Evolutionary conservation across 2,113 vertebrate genomes (phyloP).

Genomic region (Monarcha castaneiventris): DNA sequence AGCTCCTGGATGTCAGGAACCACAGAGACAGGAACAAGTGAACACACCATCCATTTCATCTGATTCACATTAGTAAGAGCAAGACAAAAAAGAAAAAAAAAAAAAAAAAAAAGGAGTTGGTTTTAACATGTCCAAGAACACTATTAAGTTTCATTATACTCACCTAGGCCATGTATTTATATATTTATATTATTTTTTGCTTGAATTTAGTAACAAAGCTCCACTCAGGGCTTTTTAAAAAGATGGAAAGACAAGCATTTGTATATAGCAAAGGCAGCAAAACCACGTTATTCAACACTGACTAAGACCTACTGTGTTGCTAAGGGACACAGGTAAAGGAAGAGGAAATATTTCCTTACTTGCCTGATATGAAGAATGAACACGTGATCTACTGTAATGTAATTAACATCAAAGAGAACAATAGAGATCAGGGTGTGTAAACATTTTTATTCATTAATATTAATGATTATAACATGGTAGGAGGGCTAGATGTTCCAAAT

Average conservation of each 20-base stretch:
- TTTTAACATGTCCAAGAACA: neutral
- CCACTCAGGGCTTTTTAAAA: neutral
- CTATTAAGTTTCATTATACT: neutral
- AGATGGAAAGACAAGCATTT: neutral
- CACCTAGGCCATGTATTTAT: neutral
- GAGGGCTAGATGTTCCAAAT: neutral
- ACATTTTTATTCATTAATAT: constrained; percentile 1
- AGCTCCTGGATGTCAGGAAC: neutral
- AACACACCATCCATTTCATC: neutral
- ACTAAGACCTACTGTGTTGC: constrained; percentile 6
- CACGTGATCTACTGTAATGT: constrained; percentile 8
- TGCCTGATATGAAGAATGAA: constrained; percentile 54
- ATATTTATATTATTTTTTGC: neutral
- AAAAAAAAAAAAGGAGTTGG: too few species aligned
- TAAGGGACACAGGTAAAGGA: constrained; percentile 49
- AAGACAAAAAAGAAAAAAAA: neutral
- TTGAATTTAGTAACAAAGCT: neutral
- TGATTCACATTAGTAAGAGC: neutral
- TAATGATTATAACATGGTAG: neutral
- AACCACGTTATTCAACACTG: neutral
- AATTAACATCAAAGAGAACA: constrained; percentile 44
- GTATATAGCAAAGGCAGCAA: neutral
- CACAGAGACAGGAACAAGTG: neutral
- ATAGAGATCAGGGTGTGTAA: neutral
- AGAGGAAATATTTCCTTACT: constrained; percentile 59